Percentiles rank a stretch among this genome's conserved stretches.
phyloP scores from a whole-genome alignment of 2,797 vertebrate species.

The Platalea minor region DNA sequence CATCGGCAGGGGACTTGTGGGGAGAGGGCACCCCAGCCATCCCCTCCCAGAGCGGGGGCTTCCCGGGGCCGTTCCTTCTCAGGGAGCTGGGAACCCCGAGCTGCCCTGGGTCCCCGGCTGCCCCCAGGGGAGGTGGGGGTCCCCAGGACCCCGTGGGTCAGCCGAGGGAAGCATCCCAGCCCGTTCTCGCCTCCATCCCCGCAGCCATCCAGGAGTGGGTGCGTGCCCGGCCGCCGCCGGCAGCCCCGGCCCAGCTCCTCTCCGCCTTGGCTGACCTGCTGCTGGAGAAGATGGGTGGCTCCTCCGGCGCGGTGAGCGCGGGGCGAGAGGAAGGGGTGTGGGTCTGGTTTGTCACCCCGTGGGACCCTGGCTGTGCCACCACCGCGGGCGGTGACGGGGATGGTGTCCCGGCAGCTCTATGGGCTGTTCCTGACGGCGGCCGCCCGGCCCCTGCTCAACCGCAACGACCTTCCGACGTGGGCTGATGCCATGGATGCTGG shows the following conservation, averaged over 20 bases:
- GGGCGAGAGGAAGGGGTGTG: accelerated
- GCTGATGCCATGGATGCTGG: constrained; percentile 87
- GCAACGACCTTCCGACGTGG: constrained; percentile 75
- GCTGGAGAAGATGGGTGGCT: constrained; percentile 93
- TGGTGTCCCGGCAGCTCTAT: constrained; percentile 79
- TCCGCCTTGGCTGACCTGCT: constrained; percentile 80
- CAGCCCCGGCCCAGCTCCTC: constrained; percentile 79
- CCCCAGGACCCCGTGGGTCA: not conserved
- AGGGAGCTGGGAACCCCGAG: not conserved
- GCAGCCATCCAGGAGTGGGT: constrained; percentile 88
- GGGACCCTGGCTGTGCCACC: not conserved
- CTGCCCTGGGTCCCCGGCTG: not conserved
- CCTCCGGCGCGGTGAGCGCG: constrained; percentile 86
- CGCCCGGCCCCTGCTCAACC: constrained; percentile 73
- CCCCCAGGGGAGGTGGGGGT: not conserved
- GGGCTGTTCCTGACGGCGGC: constrained; percentile 91
- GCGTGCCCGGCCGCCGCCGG: constrained; percentile 64
- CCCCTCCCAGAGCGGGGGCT: accelerated
- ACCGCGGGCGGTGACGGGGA: accelerated
- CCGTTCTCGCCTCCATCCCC: not conserved
- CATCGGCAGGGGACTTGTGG: not conserved
- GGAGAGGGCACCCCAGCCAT: not conserved
- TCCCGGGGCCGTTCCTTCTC: not conserved
- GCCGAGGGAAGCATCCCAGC: not conserved
- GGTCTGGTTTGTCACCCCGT: not conserved